Percentiles rank a stretch among this genome's conserved stretches.
These are phyloP conservation scores for Ephydatia muelleri DNA, from an alignment of 37 sponge, comb jelly and placozoan species.

Conservation along the genomic window DNA sequence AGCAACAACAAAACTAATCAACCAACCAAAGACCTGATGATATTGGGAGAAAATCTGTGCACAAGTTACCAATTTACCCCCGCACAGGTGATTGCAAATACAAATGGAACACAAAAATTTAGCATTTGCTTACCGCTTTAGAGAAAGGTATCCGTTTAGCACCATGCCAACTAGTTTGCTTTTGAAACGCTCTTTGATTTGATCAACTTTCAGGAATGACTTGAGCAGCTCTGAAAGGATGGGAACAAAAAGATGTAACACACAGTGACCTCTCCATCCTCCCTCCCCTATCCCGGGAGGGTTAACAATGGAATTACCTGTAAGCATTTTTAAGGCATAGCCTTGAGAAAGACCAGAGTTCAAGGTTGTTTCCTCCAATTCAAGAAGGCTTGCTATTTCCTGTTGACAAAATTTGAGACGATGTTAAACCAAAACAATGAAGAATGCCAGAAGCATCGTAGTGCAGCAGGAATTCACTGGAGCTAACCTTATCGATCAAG, in stretches of 20 bases:
- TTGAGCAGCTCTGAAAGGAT: constrained; percentile 52
- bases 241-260: neutral
- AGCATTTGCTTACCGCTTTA: constrained; percentile 62
- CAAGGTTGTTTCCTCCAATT: constrained; percentile 83
- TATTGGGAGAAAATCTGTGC: too few relatives aligned
- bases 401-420: neutral
- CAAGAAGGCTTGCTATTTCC: constrained; percentile 66
- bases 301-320: constrained; percentile 19
- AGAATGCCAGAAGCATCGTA: neutral
- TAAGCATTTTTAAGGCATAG: constrained; percentile 87
- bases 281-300: too few relatives aligned
- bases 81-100: neutral
- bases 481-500: constrained; percentile 44
- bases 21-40: too few relatives aligned
- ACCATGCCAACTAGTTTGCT: constrained; percentile 76
- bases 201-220: constrained; percentile 61
- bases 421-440: neutral
- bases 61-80: neutral
- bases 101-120: neutral
- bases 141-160: constrained; percentile 84
- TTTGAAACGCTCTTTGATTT: constrained; percentile 77
- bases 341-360: constrained; percentile 92
- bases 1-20: neutral
- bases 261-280: too few relatives aligned
- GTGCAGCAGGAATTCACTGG: neutral